Percentiles rank a stretch among this genome's conserved stretches.
phyloP scores from a whole-genome alignment of 2,113 vertebrate genomes.

The Euleptes europaea region DNA sequence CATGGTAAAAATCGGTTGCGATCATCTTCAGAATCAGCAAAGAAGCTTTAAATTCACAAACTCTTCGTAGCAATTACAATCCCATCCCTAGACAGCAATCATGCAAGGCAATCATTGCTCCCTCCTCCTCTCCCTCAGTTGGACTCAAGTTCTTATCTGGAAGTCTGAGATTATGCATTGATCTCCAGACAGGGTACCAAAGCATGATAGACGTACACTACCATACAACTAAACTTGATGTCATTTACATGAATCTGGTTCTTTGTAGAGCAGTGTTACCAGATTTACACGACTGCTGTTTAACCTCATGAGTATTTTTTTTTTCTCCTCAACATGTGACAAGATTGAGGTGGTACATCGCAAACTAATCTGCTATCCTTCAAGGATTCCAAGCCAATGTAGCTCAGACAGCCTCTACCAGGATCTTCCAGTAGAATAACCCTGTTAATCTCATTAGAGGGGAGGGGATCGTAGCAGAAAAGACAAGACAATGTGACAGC shows the following conservation, averaged over 20 bases:
- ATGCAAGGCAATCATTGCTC: not conserved
- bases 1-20: not conserved
- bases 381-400: not conserved
- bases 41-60: not conserved
- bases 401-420: not conserved
- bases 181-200: not conserved
- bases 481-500: not conserved
- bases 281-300: not conserved
- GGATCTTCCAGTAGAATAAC: not conserved
- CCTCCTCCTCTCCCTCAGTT: not conserved
- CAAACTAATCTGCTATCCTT: not conserved
- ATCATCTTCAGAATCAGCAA: not conserved
- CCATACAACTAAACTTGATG: not conserved
- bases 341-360: not conserved
- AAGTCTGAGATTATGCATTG: not conserved
- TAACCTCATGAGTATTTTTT: not conserved
- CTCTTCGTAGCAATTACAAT: conserved; percentile 19
- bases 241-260: not conserved
- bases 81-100: not conserved
- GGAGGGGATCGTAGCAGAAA: not conserved
- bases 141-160: not conserved
- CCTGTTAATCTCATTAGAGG: not conserved
- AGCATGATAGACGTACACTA: not conserved
- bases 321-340: not conserved
- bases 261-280: not conserved